Conservation (phyloP, 2,888 invertebrate species). For the Gryllus longicercus region DNA sequence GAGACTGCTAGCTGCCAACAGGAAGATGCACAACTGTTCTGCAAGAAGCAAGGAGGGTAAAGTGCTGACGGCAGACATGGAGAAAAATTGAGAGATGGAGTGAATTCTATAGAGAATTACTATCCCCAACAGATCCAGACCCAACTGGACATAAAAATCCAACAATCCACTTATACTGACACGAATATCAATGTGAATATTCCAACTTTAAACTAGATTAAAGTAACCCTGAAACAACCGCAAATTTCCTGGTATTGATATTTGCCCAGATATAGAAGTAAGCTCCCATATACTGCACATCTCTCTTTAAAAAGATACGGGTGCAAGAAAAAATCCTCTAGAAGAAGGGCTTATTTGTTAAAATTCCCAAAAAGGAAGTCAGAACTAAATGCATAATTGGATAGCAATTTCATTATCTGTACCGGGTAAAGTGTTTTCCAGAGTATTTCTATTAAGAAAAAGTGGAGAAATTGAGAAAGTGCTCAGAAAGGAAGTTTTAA, state of each 20-base stretch:
- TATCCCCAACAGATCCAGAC: too few species aligned
- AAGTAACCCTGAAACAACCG: not conserved
- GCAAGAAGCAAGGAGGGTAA: not conserved
- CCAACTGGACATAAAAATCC: too few species aligned
- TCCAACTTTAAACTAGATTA: not conserved
- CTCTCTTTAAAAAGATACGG: not conserved
- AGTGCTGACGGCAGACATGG: not conserved
- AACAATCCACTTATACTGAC: not conserved
- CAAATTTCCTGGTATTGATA: not conserved
- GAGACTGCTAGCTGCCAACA: not conserved
- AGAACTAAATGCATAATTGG: not conserved
- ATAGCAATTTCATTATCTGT: not conserved
- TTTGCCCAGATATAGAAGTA: not conserved
- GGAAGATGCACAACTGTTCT: not conserved
- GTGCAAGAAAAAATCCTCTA: not conserved
- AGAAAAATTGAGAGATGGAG: not conserved
- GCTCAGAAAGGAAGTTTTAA: not conserved
- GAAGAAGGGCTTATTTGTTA: not conserved
- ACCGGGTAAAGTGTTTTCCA: not conserved
- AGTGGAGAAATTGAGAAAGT: not conserved
- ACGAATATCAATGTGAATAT: not conserved
- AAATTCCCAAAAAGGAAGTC: not conserved
- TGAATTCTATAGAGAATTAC: not conserved
- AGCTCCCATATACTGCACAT: not conserved
- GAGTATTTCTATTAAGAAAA: not conserved